Conservation (phyloP, 2,888 invertebrate genomes). For the Gari tellinella region DNA sequence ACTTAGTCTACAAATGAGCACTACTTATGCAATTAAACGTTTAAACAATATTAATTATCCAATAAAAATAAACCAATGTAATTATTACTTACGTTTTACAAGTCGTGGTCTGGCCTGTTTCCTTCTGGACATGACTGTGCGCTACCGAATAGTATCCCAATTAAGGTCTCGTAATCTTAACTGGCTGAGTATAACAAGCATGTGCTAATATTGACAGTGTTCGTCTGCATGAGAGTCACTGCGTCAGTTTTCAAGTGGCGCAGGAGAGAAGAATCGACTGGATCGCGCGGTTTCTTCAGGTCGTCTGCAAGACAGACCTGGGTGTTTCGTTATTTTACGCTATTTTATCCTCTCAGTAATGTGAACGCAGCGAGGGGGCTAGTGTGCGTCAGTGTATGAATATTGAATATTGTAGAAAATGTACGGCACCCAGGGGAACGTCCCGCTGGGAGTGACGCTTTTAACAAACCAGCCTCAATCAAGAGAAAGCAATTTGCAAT, state of each 20-base stretch:
- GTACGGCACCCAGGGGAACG: conserved; percentile 71
- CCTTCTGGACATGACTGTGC: conserved; percentile 69
- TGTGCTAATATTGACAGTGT: too few species aligned
- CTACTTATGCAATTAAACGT: not conserved
- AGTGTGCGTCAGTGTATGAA: conserved; percentile 74
- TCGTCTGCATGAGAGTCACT: too few species aligned
- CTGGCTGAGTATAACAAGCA: too few species aligned
- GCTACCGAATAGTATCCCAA: too few species aligned
- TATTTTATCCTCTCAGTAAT: conserved; percentile 59
- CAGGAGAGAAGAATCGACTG: conserved; percentile 24
- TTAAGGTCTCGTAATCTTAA: too few species aligned
- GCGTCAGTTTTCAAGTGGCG: too few species aligned
- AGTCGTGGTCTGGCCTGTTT: conserved; percentile 77
- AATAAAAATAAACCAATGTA: not conserved
- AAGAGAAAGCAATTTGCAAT: conserved; percentile 58
- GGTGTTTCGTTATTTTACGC: conserved; percentile 50
- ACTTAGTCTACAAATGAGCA: not conserved
- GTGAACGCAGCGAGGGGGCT: conserved; percentile 70
- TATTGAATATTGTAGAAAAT: conserved; percentile 78
- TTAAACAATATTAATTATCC: not conserved
- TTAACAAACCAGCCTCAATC: conserved; percentile 62
- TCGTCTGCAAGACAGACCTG: conserved; percentile 30
- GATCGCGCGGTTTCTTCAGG: conserved; percentile 31
- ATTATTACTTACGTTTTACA: conserved; percentile 72
- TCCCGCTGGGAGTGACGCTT: conserved; percentile 66